Evolutionary conservation across 2,797 vertebrate species (phyloP), one percentile per base, ranked within the genome.

Genomic region (Enoplosus armatus): DNA sequence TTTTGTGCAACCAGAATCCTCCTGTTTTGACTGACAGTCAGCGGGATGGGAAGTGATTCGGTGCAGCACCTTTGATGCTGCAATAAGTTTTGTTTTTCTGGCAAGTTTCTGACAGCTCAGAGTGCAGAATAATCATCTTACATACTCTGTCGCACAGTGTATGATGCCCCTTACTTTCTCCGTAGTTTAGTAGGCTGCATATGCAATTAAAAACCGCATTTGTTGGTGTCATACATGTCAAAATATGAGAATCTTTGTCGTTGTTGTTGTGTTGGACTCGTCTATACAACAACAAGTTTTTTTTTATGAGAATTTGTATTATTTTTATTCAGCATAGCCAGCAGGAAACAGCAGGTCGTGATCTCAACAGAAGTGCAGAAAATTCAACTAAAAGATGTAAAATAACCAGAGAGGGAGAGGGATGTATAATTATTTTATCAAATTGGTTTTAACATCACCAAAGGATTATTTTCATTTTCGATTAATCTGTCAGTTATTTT

Each of bases 11-110:
- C 50, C 41, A 50, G 47, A 47, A 43, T 29, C n/a, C 39, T 58
- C 45, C 22, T 11, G 8, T 56, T 56, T 37, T 72, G 43, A 63
- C 35, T 68, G 51, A 53, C 74, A 29, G 62, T 24, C 55, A 43
- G n/a, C 24, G 45, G 37, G 53, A 45, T n/a, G 4, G 22, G 48
- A 35, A 58, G n/a, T 51, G n/a, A 54, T 74, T 53, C 37, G 58
- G 27, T 53, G 47, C 14, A 11, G n/a, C 15, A 41, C 35, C 16
- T 60, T 39, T 78, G 26, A 69, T 69, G 26, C 33, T 2, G 27
- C 39, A 61, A 18, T 20, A 35, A 3, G 12, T 37, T 43, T 69
- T 8, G 37, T 77, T 60, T 45, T 45, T 60, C n/a, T 54, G 54
- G 39, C 48, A 55, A 16, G 18, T 74, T 68, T 60, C 37, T 16